A percentile compares a stretch with the other conserved stretches of the same genome.
phyloP scores from a whole-genome alignment of 2,113 vertebrate genomes.

The Dasyornis broadbenti region DNA sequence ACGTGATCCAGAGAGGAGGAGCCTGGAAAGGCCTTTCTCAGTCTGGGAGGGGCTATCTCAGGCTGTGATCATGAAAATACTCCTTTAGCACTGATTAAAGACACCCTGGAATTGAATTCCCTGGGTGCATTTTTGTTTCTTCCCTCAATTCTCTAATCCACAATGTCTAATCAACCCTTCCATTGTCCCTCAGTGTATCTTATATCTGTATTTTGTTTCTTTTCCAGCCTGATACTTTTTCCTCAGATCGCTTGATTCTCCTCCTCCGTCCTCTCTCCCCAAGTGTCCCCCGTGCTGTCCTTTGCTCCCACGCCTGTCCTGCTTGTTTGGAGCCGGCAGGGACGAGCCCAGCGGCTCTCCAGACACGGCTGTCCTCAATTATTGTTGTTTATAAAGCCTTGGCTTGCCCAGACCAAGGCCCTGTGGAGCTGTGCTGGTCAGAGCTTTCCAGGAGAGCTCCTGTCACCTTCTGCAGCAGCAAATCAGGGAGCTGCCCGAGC shows the following conservation, averaged over 20 bases:
- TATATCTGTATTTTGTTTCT: neutral
- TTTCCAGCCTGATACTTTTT: neutral
- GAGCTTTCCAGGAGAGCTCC: neutral
- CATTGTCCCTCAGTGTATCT: neutral
- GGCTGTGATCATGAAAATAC: neutral
- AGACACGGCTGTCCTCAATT: fast-evolving
- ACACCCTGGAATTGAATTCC: neutral
- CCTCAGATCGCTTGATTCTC: neutral
- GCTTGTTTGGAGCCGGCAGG: neutral
- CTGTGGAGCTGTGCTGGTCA: neutral
- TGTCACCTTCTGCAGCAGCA: fast-evolving
- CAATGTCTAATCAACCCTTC: neutral
- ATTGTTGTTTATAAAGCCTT: fast-evolving
- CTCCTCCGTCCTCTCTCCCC: neutral
- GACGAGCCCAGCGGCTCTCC: fast-evolving
- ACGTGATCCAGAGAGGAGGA: neutral
- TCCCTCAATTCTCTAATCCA: neutral
- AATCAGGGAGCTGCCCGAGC: neutral
- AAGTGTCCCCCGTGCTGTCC: neutral
- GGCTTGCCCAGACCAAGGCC: fast-evolving
- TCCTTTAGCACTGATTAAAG: neutral
- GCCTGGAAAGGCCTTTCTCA: neutral
- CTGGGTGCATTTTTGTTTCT: neutral
- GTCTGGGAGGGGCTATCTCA: neutral
- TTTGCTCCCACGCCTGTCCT: fast-evolving